These are phyloP conservation scores for Pterostichus madidus DNA, from an alignment of 2,888 invertebrate species.

Conservation along the genomic window DNA sequence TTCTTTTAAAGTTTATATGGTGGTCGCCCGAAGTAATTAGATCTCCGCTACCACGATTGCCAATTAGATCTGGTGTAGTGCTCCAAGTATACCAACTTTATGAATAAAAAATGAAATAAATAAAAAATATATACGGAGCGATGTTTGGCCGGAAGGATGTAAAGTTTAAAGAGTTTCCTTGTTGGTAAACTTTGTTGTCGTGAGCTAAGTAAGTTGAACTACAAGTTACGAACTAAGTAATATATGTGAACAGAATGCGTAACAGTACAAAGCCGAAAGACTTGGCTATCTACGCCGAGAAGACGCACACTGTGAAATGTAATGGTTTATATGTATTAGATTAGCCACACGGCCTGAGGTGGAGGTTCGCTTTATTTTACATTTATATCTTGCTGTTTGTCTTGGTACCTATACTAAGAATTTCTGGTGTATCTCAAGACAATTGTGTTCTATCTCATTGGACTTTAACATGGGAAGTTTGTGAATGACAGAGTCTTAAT, in stretches of 20 bases:
- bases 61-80: conserved; percentile 45
- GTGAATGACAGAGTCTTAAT: no score
- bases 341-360: conserved; percentile 1
- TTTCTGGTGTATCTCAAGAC: no score
- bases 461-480: no score
- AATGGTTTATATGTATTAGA: conserved; percentile 44
- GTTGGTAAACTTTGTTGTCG: conserved; percentile 57
- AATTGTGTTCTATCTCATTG: no score
- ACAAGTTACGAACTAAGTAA: conserved; percentile 60
- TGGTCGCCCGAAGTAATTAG: conserved; percentile 12
- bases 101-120: conserved; percentile 62
- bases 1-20: conserved; percentile 24
- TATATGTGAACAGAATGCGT: conserved; percentile 61
- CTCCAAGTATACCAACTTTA: conserved; percentile 23
- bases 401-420: no score
- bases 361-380: no score
- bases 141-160: conserved; percentile 64
- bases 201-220: conserved; percentile 60
- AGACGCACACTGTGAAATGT: conserved; percentile 22
- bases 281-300: conserved; percentile 18
- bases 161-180: conserved; percentile 63
- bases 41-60: conserved; percentile 11
- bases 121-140: conserved; percentile 60
- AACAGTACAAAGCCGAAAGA: conserved; percentile 50
- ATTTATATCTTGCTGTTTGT: no score